These are phyloP conservation scores for Xiphophorus hellerii DNA, from an alignment of 2,113 vertebrate genomes.

Conservation along the genomic window DNA sequence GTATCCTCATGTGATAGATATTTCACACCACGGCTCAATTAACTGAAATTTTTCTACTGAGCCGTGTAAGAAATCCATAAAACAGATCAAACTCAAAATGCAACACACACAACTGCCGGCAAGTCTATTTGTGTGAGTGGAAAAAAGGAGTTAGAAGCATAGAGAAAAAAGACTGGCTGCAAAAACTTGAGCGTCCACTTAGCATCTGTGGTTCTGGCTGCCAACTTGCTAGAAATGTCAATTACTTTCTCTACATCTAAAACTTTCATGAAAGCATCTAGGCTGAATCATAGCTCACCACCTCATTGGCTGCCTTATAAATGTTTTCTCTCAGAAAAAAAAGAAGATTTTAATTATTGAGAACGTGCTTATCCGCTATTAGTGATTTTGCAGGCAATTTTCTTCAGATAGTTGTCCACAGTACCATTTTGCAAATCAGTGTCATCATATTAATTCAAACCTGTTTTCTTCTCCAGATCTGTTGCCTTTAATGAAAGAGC, in stretches of 20 bases:
- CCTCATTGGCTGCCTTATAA: constrained; percentile 59
- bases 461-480: constrained; percentile 32
- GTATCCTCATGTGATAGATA: constrained; percentile 63
- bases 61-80: constrained; percentile 65
- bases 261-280: constrained; percentile 79
- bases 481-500: constrained; percentile 23
- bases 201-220: constrained; percentile 65
- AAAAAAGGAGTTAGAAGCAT: constrained; percentile 5
- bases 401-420: constrained; percentile 61
- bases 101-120: constrained; percentile 12
- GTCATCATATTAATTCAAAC: constrained; percentile 61
- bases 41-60: constrained; percentile 59
- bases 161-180: constrained; percentile 48
- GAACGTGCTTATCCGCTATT: constrained; percentile 65
- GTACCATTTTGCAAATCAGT: constrained; percentile 60
- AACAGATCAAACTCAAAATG: constrained; percentile 60
- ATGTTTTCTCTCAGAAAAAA: constrained; percentile 69
- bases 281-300: constrained; percentile 76
- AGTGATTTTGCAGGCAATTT: constrained; percentile 60
- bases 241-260: constrained; percentile 73
- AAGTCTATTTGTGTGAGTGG: background rate
- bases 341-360: constrained; percentile 73
- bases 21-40: constrained; percentile 67
- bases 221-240: constrained; percentile 76
- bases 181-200: constrained; percentile 66